Conservation (phyloP, 2,113 vertebrate genomes). For the Pycnonotus jocosus region DNA sequence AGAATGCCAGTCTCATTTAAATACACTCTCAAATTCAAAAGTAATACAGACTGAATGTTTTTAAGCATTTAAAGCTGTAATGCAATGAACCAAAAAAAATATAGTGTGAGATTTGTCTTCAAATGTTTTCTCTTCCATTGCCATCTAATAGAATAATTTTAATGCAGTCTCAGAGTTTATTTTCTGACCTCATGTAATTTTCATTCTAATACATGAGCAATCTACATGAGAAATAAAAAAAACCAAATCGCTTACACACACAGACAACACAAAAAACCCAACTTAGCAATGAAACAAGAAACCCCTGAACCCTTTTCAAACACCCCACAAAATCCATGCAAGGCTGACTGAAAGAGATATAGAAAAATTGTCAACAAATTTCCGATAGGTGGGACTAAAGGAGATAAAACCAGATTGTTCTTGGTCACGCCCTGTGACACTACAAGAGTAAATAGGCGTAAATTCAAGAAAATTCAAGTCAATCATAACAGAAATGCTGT, state of each 20-base stretch:
- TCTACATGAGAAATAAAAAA: background rate
- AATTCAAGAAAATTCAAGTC: background rate
- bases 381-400: background rate
- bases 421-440: background rate
- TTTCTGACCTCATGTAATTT: background rate
- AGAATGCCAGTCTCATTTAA: background rate
- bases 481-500: background rate
- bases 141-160: background rate
- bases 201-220: background rate
- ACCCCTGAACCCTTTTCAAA: background rate
- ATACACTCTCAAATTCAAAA: background rate
- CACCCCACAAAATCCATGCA: background rate
- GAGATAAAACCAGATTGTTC: background rate
- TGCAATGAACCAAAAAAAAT: background rate
- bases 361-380: background rate
- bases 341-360: background rate
- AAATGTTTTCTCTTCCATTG: background rate
- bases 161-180: background rate
- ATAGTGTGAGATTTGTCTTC: background rate
- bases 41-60: background rate
- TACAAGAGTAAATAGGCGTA: background rate
- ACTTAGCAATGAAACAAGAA: background rate
- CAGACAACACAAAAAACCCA: background rate
- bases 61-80: background rate
- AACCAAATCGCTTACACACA: rapidly evolving